Conservation (phyloP, 2,797 vertebrate genomes). For the Tragelaphus oryx region DNA sequence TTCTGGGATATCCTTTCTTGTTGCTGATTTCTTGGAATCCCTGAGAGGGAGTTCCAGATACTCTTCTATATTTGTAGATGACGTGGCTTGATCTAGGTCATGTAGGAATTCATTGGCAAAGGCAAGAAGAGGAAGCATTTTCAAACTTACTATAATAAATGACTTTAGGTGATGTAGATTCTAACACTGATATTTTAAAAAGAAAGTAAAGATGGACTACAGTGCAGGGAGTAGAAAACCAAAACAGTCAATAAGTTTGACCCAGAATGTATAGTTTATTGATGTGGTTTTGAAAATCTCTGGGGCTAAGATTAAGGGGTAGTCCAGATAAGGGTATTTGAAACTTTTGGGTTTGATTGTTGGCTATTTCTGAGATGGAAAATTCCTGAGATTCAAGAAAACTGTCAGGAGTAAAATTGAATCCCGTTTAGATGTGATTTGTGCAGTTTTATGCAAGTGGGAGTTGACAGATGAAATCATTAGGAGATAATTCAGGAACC, state of each 20-base stretch:
- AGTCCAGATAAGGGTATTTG: background rate
- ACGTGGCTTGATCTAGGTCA: background rate
- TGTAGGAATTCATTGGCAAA: background rate
- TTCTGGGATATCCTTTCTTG: background rate
- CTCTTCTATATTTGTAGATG: background rate
- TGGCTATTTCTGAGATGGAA: slow-evolving; percentile 10
- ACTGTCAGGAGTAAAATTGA: background rate
- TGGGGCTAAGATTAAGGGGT: background rate
- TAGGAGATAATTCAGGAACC: background rate
- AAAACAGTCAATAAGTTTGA: background rate
- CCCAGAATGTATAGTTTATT: background rate
- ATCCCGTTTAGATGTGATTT: background rate
- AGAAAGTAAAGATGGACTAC: background rate
- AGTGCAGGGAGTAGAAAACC: background rate
- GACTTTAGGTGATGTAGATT: background rate
- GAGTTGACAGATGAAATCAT: slow-evolving; percentile 34
- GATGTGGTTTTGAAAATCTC: background rate
- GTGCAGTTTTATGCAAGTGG: background rate
- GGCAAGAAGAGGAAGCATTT: slow-evolving; percentile 9
- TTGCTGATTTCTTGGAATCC: slow-evolving; percentile 24
- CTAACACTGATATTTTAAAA: background rate
- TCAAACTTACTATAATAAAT: background rate
- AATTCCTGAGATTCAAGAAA: slow-evolving; percentile 13
- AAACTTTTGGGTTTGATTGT: background rate
- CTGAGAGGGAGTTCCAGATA: background rate